These are phyloP conservation scores for Patella depressa DNA, from an alignment of 2,888 invertebrate species.

Conservation along the genomic window DNA sequence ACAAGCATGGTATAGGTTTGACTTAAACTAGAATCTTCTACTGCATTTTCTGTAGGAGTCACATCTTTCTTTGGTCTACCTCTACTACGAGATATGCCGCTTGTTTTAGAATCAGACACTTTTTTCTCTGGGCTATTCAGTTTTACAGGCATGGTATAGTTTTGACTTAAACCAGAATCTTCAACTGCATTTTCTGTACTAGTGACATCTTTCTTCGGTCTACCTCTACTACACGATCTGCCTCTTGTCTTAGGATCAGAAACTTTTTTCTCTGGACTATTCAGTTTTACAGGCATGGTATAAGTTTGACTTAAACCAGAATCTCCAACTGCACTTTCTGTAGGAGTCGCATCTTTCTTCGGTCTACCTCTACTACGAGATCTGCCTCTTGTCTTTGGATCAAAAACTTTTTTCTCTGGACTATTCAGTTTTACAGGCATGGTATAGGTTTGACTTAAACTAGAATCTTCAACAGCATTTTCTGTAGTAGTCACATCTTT, in stretches of 20 bases:
- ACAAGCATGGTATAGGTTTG: background rate
- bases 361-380: background rate
- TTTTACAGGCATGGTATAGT: background rate
- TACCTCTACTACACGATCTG: background rate
- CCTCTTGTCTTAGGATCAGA: background rate
- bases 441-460: background rate
- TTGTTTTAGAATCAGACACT: background rate
- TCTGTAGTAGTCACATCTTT: background rate
- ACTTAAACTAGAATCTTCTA: too few species aligned
- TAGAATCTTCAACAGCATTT: background rate
- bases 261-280: background rate
- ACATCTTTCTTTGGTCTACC: background rate
- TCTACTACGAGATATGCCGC: background rate
- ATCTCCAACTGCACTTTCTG: too few species aligned
- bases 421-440: background rate
- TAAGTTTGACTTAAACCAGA: background rate
- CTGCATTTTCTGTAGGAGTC: background rate
- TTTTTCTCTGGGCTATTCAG: background rate
- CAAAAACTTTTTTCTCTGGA: background rate
- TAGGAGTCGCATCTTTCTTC: background rate
- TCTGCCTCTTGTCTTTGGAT: background rate
- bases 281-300: background rate
- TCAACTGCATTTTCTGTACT: background rate
- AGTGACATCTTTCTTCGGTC: background rate
- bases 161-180: background rate